Percentiles rank a stretch among this genome's conserved stretches.
Conservation (phyloP, 2,113 vertebrate genomes). For the Candoia aspera region DNA sequence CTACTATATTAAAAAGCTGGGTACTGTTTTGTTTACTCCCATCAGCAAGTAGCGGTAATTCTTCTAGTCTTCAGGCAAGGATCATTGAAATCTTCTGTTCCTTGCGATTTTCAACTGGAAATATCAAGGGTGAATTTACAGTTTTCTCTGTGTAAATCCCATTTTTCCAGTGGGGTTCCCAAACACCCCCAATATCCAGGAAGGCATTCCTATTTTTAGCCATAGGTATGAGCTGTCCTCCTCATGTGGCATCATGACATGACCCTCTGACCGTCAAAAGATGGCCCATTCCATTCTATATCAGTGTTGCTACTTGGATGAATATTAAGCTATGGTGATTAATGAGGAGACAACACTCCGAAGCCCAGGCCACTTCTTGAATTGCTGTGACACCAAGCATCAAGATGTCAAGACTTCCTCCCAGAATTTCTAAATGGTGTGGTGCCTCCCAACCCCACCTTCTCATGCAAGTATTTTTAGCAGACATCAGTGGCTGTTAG, state of each 20-base stretch:
- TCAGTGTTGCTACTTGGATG: neutral
- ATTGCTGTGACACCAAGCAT: neutral
- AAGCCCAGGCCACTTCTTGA: neutral
- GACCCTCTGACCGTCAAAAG: neutral
- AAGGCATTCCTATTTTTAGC: neutral
- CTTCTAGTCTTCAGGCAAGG: too few relatives aligned
- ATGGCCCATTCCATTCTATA: neutral
- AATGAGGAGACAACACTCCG: neutral
- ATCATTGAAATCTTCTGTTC: too few relatives aligned
- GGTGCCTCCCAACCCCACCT: neutral
- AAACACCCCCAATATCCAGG: neutral
- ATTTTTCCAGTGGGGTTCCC: neutral
- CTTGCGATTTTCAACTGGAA: too few relatives aligned
- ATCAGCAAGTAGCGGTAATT: too few relatives aligned
- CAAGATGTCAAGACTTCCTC: neutral
- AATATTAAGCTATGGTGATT: neutral
- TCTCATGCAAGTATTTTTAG: neutral
- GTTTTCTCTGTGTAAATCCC: too few relatives aligned
- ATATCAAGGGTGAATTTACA: too few relatives aligned
- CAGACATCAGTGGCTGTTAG: constrained; percentile 1
- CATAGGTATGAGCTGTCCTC: neutral
- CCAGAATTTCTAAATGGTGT: neutral
- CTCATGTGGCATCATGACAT: neutral
- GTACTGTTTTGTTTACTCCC: too few relatives aligned
- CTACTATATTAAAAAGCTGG: too few relatives aligned